Conservation (phyloP, 2,113 vertebrate species). For the Albula goreensis region DNA sequence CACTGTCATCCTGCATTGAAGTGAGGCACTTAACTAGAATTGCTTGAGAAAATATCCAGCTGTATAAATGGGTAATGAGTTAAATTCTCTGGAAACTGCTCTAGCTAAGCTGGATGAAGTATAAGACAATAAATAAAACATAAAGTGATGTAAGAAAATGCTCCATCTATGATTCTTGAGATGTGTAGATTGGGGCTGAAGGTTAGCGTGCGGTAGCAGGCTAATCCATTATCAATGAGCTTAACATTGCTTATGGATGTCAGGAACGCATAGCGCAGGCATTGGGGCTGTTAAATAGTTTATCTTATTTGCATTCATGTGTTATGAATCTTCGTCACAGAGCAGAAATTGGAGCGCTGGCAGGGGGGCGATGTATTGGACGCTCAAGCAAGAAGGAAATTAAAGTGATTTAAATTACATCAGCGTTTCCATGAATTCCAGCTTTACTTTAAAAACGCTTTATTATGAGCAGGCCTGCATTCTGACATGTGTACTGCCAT, state of each 20-base stretch:
- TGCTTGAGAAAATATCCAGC: no score
- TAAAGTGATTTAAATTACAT: neutral
- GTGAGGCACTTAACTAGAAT: no score
- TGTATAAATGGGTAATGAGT: no score
- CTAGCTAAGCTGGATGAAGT: no score
- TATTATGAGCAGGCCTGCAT: neutral
- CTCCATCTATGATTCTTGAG: neutral
- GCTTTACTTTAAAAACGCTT: neutral
- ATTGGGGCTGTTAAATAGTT: neutral
- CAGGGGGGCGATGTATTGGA: neutral
- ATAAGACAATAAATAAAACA: no score
- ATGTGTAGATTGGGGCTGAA: neutral
- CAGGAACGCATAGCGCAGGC: neutral
- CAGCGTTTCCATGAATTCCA: neutral
- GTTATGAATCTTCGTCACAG: neutral
- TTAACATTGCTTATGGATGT: neutral
- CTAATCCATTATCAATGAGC: neutral
- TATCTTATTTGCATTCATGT: neutral
- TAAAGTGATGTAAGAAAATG: neutral
- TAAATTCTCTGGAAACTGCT: no score
- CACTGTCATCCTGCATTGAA: neutral
- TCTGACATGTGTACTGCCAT: neutral
- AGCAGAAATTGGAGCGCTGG: neutral
- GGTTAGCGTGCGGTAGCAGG: neutral
- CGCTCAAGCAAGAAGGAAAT: neutral